These are phyloP conservation scores for Todiramphus chloris DNA, from an alignment of 2,113 vertebrate genomes.

Conservation along the genomic window DNA sequence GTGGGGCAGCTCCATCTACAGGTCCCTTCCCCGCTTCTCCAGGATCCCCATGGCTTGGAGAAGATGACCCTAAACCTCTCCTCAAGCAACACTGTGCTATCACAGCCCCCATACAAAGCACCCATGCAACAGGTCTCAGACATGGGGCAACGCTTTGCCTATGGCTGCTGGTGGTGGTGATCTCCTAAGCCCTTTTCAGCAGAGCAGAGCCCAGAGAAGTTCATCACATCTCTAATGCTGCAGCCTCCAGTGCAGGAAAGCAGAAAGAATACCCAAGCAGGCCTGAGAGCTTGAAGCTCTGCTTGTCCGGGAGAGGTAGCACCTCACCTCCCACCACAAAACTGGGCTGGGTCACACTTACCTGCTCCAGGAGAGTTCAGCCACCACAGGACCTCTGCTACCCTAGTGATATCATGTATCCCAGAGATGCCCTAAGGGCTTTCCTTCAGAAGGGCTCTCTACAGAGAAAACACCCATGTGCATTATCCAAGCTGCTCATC, in stretches of 20 bases:
- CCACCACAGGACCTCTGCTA: neutral
- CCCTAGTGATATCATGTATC: fast-evolving
- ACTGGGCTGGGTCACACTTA: neutral
- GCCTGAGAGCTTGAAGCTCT: neutral
- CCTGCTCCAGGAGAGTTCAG: neutral
- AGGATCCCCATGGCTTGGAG: neutral
- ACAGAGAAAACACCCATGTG: neutral
- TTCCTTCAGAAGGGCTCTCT: neutral
- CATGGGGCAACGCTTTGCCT: neutral
- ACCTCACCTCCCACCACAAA: neutral
- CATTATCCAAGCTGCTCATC: neutral
- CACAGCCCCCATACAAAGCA: neutral
- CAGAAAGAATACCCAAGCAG: neutral
- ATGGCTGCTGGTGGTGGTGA: neutral
- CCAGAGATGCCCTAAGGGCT: neutral
- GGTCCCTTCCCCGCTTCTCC: neutral
- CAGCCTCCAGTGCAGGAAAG: neutral
- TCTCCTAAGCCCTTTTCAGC: neutral
- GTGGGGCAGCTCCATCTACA: neutral
- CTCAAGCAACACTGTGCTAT: neutral
- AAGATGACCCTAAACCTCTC: neutral
- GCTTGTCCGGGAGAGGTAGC: neutral
- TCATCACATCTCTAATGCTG: neutral
- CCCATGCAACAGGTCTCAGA: neutral
- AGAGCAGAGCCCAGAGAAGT: neutral